These are phyloP conservation scores for Apistogramma diplotaenia DNA, from an alignment of 2,113 vertebrate genomes.

Conservation along the genomic window DNA sequence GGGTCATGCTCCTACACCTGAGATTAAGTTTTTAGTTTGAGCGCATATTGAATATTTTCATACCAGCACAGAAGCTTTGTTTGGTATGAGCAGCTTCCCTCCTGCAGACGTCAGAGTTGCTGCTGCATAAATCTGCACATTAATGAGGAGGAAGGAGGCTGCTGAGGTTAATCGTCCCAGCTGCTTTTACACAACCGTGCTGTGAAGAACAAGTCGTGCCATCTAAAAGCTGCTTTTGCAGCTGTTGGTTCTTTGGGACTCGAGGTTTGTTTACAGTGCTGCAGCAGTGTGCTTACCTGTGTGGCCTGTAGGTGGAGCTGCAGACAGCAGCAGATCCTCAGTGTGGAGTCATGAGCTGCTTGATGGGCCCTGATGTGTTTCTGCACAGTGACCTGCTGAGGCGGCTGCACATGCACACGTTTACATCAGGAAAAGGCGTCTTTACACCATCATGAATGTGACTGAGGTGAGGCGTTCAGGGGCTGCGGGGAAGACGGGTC, in stretches of 20 bases:
- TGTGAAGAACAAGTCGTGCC: neutral
- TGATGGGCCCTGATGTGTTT: neutral
- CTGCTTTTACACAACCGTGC: neutral
- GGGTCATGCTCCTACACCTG: neutral
- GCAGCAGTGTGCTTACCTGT: neutral
- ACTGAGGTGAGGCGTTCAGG: neutral
- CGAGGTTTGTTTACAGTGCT: neutral
- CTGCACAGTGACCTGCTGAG: neutral
- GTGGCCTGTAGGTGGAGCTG: conserved; percentile 39
- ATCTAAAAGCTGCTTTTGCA: neutral
- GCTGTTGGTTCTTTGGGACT: neutral
- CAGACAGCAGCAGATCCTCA: neutral
- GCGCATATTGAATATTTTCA: neutral
- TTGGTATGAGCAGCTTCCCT: neutral
- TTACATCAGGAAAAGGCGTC: neutral
- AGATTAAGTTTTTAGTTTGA: neutral
- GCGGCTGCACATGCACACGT: neutral
- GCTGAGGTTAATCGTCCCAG: neutral
- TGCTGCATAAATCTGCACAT: neutral
- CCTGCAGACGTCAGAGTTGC: neutral
- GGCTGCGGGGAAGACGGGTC: neutral
- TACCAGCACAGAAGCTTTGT: neutral
- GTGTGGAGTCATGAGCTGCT: neutral
- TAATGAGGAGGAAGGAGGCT: neutral
- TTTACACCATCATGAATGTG: neutral